These are phyloP conservation scores for Yponomeuta evonymella DNA, from an alignment of 2,888 invertebrate species.

Conservation along the genomic window DNA sequence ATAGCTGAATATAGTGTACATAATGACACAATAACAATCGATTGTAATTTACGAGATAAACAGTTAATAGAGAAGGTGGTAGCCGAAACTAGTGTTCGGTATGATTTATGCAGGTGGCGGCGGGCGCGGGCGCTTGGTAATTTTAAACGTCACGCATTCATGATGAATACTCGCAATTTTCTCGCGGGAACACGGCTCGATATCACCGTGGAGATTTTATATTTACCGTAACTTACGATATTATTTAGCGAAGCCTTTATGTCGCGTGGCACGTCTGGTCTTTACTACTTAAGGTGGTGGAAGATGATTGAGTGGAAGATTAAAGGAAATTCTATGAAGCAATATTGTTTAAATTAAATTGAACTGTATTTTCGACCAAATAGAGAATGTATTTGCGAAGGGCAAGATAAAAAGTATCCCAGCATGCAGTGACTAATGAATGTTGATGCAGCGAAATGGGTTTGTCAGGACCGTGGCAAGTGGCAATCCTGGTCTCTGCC, in stretches of 20 bases:
- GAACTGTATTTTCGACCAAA: not conserved
- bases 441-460: too few relatives aligned
- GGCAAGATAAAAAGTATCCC: too few relatives aligned
- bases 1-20: too few relatives aligned
- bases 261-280: not conserved
- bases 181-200: conserved; percentile 53
- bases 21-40: not conserved
- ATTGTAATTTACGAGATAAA: conserved; percentile 22
- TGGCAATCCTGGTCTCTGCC: too few relatives aligned
- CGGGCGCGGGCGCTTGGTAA: conserved; percentile 41
- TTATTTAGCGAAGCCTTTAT: not conserved
- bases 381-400: too few relatives aligned
- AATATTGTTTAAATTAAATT: not conserved
- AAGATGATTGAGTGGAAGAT: not conserved
- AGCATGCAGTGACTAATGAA: too few relatives aligned
- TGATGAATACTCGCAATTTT: conserved; percentile 73
- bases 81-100: conserved; percentile 56
- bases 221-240: not conserved
- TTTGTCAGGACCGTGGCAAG: too few relatives aligned
- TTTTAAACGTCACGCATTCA: conserved; percentile 72
- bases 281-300: too few relatives aligned
- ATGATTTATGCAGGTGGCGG: conserved; percentile 58
- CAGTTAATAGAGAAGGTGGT: conserved; percentile 36
- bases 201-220: conserved; percentile 34
- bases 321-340: not conserved